These are phyloP conservation scores for Malacosoma neustria DNA, from an alignment of 2,888 invertebrate species.

Conservation along the genomic window DNA sequence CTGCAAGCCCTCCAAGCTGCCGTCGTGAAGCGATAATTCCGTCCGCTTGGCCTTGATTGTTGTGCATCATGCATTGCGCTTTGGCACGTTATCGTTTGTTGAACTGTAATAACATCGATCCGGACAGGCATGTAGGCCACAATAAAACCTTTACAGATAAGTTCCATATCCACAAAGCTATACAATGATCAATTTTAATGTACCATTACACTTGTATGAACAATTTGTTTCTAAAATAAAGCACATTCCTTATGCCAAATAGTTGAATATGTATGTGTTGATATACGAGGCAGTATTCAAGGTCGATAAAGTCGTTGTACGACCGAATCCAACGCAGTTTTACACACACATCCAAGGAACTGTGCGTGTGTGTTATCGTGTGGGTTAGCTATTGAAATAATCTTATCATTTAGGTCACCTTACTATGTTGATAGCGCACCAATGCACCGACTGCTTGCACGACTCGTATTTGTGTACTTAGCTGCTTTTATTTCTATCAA, in stretches of 20 bases:
- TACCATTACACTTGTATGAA: slow-evolving; percentile 11
- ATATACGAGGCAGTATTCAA: slow-evolving; percentile 66
- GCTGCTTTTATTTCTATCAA: slow-evolving; percentile 8
- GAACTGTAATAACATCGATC: slow-evolving; percentile 50
- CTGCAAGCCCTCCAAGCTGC: background rate
- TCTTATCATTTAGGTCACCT: slow-evolving; percentile 75
- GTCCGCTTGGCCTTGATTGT: slow-evolving; percentile 61
- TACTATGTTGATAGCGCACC: slow-evolving; percentile 63
- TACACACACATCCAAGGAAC: slow-evolving; percentile 32
- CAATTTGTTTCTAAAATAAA: slow-evolving; percentile 30
- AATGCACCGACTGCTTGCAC: slow-evolving; percentile 26
- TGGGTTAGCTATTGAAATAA: slow-evolving; percentile 56
- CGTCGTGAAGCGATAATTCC: slow-evolving; percentile 27
- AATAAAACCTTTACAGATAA: background rate
- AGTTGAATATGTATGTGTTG: slow-evolving; percentile 30
- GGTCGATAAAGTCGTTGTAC: slow-evolving; percentile 74
- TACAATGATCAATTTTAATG: background rate
- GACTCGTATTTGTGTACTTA: slow-evolving; percentile 17
- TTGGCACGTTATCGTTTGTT: slow-evolving; percentile 68
- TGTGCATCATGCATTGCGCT: slow-evolving; percentile 43
- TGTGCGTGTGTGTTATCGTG: slow-evolving; percentile 30
- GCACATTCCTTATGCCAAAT: slow-evolving; percentile 39
- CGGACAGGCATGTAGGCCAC: slow-evolving; percentile 6
- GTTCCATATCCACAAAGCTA: background rate
- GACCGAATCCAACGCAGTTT: slow-evolving; percentile 49